phyloP scores from a whole-genome alignment of 2,113 vertebrate genomes.

The Laticauda laticaudata region DNA sequence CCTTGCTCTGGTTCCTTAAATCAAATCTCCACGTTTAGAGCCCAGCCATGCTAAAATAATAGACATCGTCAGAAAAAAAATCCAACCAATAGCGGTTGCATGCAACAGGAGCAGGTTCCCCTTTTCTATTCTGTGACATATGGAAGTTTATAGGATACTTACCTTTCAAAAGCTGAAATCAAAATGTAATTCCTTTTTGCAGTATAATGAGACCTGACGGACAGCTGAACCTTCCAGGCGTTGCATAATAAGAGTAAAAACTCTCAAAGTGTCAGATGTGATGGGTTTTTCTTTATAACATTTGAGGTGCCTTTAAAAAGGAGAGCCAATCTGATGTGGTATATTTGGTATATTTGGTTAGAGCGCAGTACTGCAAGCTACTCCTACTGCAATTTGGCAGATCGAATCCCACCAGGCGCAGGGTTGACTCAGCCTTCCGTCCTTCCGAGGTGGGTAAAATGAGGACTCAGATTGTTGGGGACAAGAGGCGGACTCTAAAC shows the following conservation, averaged over 20 bases:
- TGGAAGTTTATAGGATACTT: background rate
- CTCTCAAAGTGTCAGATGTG: background rate
- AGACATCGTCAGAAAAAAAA: background rate
- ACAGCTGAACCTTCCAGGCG: background rate
- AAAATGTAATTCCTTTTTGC: background rate
- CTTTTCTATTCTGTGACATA: background rate
- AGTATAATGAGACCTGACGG: background rate
- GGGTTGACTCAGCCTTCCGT: too few species aligned
- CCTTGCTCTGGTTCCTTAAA: background rate
- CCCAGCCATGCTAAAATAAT: background rate
- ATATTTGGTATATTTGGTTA: background rate
- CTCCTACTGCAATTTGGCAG: too few species aligned
- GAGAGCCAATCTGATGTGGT: background rate
- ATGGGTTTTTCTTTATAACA: background rate
- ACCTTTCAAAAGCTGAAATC: background rate
- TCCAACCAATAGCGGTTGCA: background rate
- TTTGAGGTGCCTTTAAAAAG: background rate
- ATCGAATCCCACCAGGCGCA: too few species aligned
- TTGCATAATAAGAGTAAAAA: background rate
- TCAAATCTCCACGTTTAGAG: background rate
- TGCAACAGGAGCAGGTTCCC: background rate
- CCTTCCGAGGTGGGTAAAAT: too few species aligned
- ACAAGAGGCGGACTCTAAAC: too few species aligned
- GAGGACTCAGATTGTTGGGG: too few species aligned
- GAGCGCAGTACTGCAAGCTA: too few species aligned